Percentiles rank a stretch among this genome's conserved stretches.
These are phyloP conservation scores for Leptosomus discolor DNA, from an alignment of 2,113 vertebrate genomes.

Conservation along the genomic window DNA sequence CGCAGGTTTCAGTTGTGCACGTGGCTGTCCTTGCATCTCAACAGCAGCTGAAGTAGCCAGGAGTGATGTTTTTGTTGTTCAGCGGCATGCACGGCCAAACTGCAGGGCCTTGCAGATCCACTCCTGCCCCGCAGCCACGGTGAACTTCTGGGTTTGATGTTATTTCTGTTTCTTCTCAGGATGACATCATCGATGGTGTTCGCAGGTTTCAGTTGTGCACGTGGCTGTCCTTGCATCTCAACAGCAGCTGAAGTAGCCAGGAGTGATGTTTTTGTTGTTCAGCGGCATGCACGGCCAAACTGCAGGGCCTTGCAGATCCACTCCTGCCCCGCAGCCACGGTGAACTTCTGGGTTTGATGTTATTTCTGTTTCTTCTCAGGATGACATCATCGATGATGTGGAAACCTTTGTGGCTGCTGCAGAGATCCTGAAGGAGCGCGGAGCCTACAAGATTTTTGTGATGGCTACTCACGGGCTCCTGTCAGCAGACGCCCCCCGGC, in stretches of 20 bases:
- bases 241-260: not conserved
- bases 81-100: not conserved
- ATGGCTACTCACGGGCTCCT: conserved; percentile 97
- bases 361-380: conserved; percentile 71
- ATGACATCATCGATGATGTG: conserved; percentile 97
- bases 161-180: conserved; percentile 71
- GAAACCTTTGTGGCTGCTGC: conserved; percentile 96
- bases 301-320: not conserved
- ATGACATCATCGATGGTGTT: conserved; percentile 98
- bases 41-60: not conserved
- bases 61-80: not conserved
- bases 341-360: not conserved
- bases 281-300: not conserved
- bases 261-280: not conserved
- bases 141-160: not conserved
- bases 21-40: not conserved
- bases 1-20: not conserved
- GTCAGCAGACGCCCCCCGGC: conserved; percentile 92
- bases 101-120: not conserved
- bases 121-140: not conserved
- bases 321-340: not conserved
- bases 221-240: not conserved
- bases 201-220: fast-evolving
- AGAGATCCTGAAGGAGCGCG: conserved; percentile 96
- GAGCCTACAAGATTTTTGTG: conserved; percentile 97